phyloP scores from a whole-genome alignment of 1,140 invertebrate genomes.

The Idris sp. region DNA sequence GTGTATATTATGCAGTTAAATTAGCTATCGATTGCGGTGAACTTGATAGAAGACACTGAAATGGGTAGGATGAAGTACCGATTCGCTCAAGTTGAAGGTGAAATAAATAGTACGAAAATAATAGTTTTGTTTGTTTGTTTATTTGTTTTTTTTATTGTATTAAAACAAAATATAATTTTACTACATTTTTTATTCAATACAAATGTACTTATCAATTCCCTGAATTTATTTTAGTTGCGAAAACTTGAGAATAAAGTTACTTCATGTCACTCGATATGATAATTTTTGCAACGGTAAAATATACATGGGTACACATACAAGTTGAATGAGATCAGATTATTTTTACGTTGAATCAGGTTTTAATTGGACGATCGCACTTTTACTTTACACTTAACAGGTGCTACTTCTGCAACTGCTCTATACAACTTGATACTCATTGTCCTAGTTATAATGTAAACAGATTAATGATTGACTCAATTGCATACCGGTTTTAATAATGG shows the following conservation, averaged over 20 bases:
- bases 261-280: slow-evolving; percentile 5
- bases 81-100: no score
- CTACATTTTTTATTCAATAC: no score
- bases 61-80: slow-evolving; percentile 25
- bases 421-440: slow-evolving; percentile 43
- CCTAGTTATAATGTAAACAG: slow-evolving; percentile 27
- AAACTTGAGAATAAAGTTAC: no score
- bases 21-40: slow-evolving; percentile 37
- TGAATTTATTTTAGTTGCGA: no score
- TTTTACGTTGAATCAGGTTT: slow-evolving; percentile 32
- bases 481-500: slow-evolving; percentile 37
- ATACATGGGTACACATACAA: slow-evolving; percentile 17
- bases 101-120: no score
- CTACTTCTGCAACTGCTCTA: slow-evolving; percentile 2
- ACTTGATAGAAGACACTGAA: slow-evolving; percentile 21
- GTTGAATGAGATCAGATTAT: slow-evolving; percentile 35
- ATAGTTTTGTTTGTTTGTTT: no score
- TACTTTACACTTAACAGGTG: slow-evolving; percentile 28
- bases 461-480: slow-evolving; percentile 37
- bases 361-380: slow-evolving; percentile 28
- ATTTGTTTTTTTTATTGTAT: no score
- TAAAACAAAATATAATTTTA: no score
- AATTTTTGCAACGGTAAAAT: slow-evolving; percentile 6
- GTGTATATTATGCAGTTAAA: slow-evolving; percentile 33
- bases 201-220: no score